phyloP scores from a whole-genome alignment of 2,113 vertebrate genomes.

The Siniperca chuatsi region DNA sequence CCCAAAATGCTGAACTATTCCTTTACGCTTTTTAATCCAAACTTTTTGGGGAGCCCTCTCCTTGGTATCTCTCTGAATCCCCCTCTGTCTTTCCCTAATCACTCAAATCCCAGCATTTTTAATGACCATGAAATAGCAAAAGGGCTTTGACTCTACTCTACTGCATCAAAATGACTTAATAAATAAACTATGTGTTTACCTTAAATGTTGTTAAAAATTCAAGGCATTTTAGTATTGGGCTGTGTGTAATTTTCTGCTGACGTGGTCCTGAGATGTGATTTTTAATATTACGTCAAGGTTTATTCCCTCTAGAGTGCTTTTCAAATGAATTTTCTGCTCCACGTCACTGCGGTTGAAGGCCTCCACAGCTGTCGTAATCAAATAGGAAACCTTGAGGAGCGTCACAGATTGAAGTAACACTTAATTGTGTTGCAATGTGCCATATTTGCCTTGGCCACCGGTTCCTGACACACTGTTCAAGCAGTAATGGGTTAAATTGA shows the following conservation, averaged over 20 bases:
- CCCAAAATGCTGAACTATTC: neutral
- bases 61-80: neutral
- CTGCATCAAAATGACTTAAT: conserved; percentile 39
- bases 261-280: conserved; percentile 65
- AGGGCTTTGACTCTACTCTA: conserved; percentile 5
- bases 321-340: conserved; percentile 85
- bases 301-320: conserved; percentile 75
- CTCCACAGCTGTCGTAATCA: conserved; percentile 74
- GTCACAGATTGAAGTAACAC: conserved; percentile 73
- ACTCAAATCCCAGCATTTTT: neutral
- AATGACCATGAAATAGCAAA: conserved; percentile 30
- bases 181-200: conserved; percentile 66
- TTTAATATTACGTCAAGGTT: conserved; percentile 74
- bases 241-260: conserved; percentile 66
- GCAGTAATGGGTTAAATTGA: conserved; percentile 74
- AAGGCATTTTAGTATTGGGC: conserved; percentile 57
- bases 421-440: conserved; percentile 72
- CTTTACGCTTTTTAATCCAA: conserved; percentile 13
- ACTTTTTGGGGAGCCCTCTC: neutral
- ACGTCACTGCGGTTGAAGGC: conserved; percentile 67
- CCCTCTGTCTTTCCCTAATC: neutral
- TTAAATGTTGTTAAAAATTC: conserved; percentile 66
- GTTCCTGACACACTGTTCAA: conserved; percentile 65
- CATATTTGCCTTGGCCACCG: conserved; percentile 71
- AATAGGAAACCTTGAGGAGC: conserved; percentile 68